These are phyloP conservation scores for Leptopilina syphax DNA, from an alignment of 2,888 invertebrate species.

Conservation along the genomic window DNA sequence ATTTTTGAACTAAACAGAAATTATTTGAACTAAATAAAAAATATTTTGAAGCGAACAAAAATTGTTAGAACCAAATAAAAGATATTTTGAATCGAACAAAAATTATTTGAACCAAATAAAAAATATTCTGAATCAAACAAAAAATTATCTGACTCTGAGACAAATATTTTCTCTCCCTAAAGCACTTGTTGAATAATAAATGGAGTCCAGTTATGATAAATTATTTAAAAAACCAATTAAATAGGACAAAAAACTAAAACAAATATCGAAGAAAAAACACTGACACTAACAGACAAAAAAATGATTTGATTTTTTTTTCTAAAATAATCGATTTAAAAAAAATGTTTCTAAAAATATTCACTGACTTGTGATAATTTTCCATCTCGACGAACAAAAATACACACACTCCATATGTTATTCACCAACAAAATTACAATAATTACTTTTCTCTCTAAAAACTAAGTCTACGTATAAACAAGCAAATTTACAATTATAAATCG, in stretches of 20 bases:
- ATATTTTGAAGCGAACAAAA: too few species aligned
- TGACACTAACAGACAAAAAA: neutral
- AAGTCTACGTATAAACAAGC: slow-evolving; percentile 14
- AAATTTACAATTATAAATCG: slow-evolving; percentile 10
- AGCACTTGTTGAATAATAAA: slow-evolving; percentile 16
- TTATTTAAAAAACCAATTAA: slow-evolving; percentile 43
- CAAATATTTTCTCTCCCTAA: neutral
- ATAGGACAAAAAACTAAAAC: slow-evolving; percentile 37
- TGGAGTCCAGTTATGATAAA: slow-evolving; percentile 5
- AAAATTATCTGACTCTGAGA: too few species aligned
- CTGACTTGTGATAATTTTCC: neutral
- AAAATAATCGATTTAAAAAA: neutral
- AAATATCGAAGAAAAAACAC: slow-evolving; percentile 35
- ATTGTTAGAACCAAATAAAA: too few species aligned
- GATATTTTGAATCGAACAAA: too few species aligned
- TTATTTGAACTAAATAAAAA: too few species aligned
- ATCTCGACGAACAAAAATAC: neutral
- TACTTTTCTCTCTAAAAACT: neutral
- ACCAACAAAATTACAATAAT: slow-evolving; percentile 19
- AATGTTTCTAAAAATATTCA: neutral
- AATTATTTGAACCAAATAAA: too few species aligned
- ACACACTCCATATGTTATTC: slow-evolving; percentile 35
- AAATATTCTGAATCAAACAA: too few species aligned
- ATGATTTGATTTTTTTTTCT: too few species aligned
- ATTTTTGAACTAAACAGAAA: too few species aligned